Evolutionary conservation across 2,888 invertebrate species (phyloP).

Genomic region (Calameuta idolon): DNA sequence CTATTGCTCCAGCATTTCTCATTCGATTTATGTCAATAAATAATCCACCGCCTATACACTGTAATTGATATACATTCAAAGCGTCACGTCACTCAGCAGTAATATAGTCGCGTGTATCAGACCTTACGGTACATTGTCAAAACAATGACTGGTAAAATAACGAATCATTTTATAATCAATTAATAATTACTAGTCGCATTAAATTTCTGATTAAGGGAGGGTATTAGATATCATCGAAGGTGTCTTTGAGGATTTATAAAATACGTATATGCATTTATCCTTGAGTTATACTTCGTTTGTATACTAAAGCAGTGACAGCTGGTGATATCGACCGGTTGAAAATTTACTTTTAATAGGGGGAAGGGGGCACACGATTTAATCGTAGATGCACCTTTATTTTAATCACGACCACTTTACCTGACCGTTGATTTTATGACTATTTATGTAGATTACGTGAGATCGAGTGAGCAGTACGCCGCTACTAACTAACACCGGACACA

Average conservation of each 20-base stretch:
- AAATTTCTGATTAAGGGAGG: not conserved
- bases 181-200: not conserved
- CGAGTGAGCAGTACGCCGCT: constrained; percentile 15
- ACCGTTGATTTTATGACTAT: constrained; percentile 43
- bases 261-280: not conserved
- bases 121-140: not conserved
- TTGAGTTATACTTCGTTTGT: not conserved
- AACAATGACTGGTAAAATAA: not conserved
- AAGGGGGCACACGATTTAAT: constrained; percentile 19
- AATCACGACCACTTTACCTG: constrained; percentile 39
- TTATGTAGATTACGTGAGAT: constrained; percentile 40
- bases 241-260: not conserved
- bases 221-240: not conserved
- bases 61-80: not conserved
- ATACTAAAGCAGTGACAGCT: not conserved
- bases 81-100: not conserved
- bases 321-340: constrained; percentile 20
- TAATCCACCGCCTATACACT: not conserved
- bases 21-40: not conserved
- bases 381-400: constrained; percentile 32
- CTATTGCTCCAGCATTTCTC: not conserved
- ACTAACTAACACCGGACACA: constrained; percentile 10
- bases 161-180: not conserved
- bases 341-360: constrained; percentile 16
- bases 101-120: not conserved